Conservation (phyloP, 2,113 vertebrate species). For the Gasterosteus aculeatus region DNA sequence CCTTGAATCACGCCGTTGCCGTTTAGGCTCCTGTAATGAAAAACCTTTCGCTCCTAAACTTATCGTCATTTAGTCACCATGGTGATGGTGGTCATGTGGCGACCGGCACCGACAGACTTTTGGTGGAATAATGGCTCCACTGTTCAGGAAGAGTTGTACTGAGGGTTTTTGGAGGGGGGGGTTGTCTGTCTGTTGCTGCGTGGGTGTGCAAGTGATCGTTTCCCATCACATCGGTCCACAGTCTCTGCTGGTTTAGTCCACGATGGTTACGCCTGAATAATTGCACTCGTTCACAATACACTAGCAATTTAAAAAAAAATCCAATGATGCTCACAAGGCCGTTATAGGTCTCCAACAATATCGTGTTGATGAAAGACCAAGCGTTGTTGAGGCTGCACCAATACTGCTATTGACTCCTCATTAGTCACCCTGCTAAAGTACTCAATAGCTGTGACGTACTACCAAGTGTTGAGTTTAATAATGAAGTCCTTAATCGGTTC, state of each 20-base stretch:
- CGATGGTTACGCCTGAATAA: slow-evolving; percentile 11
- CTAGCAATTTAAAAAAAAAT: slow-evolving; percentile 9
- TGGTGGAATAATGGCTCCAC: slow-evolving; percentile 70
- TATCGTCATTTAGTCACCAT: slow-evolving; percentile 68
- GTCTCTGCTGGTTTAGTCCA: neutral
- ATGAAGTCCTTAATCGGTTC: slow-evolving; percentile 42
- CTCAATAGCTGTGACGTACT: slow-evolving; percentile 23
- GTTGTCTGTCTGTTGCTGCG: neutral
- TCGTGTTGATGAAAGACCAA: slow-evolving; percentile 34
- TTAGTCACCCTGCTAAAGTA: slow-evolving; percentile 31
- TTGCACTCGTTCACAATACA: slow-evolving; percentile 26
- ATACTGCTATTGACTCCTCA: slow-evolving; percentile 21
- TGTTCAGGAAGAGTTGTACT: slow-evolving; percentile 49
- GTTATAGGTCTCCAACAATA: slow-evolving; percentile 27
- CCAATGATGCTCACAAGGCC: neutral
- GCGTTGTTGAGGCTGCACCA: slow-evolving; percentile 30
- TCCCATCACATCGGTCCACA: neutral
- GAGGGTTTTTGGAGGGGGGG: neutral
- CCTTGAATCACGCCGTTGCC: slow-evolving; percentile 55
- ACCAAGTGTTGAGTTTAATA: slow-evolving; percentile 35
- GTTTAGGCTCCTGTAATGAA: slow-evolving; percentile 59
- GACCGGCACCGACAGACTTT: slow-evolving; percentile 56
- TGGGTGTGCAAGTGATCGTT: neutral
- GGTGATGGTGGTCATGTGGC: slow-evolving; percentile 70
- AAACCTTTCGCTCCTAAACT: slow-evolving; percentile 58